Evolutionary conservation across 2,797 vertebrate species (phyloP).

Genomic region (Cynopterus sphinx): DNA sequence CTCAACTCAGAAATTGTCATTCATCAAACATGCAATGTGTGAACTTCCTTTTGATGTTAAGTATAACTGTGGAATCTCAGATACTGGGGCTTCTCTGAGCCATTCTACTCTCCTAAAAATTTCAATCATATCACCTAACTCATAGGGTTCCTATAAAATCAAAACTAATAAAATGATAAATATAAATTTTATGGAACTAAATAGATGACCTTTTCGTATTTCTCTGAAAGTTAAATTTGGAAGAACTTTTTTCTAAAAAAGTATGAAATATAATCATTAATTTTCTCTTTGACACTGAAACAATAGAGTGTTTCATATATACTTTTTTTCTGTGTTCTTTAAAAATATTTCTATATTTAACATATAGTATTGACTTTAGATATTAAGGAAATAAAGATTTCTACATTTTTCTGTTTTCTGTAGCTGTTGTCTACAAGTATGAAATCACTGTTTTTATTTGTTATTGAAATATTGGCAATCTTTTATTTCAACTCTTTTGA

Average conservation of each 20-base stretch:
- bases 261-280: not conserved
- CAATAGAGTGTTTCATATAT: not conserved
- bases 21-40: not conserved
- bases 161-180: not conserved
- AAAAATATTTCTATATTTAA: not conserved
- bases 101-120: not conserved
- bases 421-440: not conserved
- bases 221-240: not conserved
- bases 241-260: not conserved
- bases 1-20: not conserved
- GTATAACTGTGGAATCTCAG: not conserved
- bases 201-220: not conserved
- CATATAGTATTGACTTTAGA: not conserved
- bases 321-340: not conserved
- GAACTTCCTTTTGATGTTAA: not conserved
- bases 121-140: not conserved
- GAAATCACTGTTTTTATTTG: slow-evolving; percentile 24
- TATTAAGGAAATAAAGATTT: not conserved
- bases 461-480: slow-evolving; percentile 7
- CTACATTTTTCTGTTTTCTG: not conserved
- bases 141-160: not conserved
- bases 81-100: not conserved
- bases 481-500: slow-evolving; percentile 34
- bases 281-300: not conserved
- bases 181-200: not conserved